Base-by-base conservation (phyloP, 2,797 vertebrate species). In the Anguilla marmorata region DNA sequence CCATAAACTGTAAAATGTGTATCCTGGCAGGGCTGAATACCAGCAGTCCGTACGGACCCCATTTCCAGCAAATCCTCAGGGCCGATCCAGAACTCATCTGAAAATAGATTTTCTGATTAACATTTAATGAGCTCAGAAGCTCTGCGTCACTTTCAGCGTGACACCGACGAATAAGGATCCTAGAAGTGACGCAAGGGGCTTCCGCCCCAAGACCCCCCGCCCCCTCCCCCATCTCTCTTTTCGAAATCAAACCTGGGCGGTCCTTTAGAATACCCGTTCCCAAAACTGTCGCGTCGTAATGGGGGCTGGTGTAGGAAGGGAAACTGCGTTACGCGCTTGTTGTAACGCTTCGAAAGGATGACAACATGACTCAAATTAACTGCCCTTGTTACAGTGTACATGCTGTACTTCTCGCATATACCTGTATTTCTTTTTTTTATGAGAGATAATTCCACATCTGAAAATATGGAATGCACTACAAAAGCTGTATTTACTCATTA, bases 101-200 rank as follows among this genome's bases (percentile, higher is more conserved):
- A 94, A 96, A 96, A 97, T 96, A 96, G 96, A 95, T 95, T 95
- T 95, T 95, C 94, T 95, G 95, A 96, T 96, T 95, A 97, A 96
- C 93, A 94, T 95, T 96, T 96, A 96, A 96, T 96, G 95, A 96
- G 95, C 95, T 95, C 89, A 93, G 95, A 95, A 94, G 94, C 95
- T 93, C 92, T 92, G 94, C 93, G 95, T 93, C 91, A 90, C 93
- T 94, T 91, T 94, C 93, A 95, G 95, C 94, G 91, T 93, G 93
- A 95, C 37, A 41, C 76, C 37, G 16, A 24, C 37, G 16, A 45
- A 45, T 24, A 24, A 14, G 37, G 37, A 45, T 80, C 37, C 76
- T 80, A 21, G 14, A 80, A 33, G 21, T 41, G 33, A 45, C 76
- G 33, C 76, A 80, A 45, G 37, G 76, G 37, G 30, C 76, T 45